Conservation (phyloP, 2,888 invertebrate genomes). For the Heteromurus nitidus region DNA sequence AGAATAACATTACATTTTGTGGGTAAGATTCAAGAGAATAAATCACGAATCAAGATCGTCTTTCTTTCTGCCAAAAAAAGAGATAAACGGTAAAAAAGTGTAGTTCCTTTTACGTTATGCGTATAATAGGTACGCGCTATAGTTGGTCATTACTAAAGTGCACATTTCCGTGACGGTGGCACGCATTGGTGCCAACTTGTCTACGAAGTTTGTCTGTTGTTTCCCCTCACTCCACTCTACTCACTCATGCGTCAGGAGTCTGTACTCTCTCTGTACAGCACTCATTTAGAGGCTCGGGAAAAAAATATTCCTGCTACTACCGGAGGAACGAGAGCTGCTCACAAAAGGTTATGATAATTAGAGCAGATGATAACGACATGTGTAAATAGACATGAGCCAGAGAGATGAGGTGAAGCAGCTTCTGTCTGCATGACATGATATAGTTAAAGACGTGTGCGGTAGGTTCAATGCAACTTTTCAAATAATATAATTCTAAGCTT, state of each 20-base stretch:
- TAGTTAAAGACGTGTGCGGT: too few relatives aligned
- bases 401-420: slow-evolving; percentile 3
- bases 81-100: slow-evolving; percentile 4
- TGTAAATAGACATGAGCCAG: slow-evolving; percentile 26
- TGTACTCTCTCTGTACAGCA: not conserved
- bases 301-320: slow-evolving; percentile 10
- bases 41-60: slow-evolving; percentile 12
- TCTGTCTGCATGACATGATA: not conserved
- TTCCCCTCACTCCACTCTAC: not conserved
- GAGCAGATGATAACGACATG: slow-evolving; percentile 37
- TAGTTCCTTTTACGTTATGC: slow-evolving; percentile 2
- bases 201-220: slow-evolving; percentile 19
- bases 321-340: slow-evolving; percentile 17
- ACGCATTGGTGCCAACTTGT: slow-evolving; percentile 32
- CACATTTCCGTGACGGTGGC: slow-evolving; percentile 15
- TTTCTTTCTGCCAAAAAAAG: too few relatives aligned
- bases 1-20: too few relatives aligned
- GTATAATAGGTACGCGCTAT: not conserved
- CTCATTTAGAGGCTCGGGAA: slow-evolving; percentile 12
- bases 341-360: slow-evolving; percentile 40
- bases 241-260: not conserved
- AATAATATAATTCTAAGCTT: too few relatives aligned
- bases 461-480: too few relatives aligned
- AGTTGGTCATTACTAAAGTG: slow-evolving; percentile 1
- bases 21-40: too few relatives aligned